Evolutionary conservation across 1,140 invertebrate genomes (phyloP).

Genomic region (Brachionus asplanchnoidis): DNA sequence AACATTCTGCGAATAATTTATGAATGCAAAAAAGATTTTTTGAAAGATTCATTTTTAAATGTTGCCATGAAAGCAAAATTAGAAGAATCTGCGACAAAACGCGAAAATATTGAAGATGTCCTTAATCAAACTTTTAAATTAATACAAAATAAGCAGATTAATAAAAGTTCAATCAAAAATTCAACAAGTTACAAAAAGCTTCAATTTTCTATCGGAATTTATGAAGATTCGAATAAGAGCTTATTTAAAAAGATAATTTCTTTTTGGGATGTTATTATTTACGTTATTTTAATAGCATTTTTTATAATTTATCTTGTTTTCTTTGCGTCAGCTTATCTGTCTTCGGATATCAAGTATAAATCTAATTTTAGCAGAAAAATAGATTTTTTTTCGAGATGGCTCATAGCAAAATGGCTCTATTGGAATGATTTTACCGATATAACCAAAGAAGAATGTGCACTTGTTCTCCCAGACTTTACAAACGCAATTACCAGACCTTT

Average conservation of each 20-base stretch:
- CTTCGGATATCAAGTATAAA: neutral
- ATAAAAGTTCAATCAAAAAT: neutral
- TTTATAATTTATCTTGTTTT: neutral
- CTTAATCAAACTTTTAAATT: neutral
- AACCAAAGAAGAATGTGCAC: constrained; percentile 47
- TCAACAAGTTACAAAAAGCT: neutral
- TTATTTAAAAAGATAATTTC: neutral
- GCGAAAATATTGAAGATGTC: neutral
- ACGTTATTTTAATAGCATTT: neutral
- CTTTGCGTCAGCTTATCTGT: neutral
- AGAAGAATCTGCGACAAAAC: neutral
- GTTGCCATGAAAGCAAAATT: neutral
- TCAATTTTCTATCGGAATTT: neutral
- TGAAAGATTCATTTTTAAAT: neutral
- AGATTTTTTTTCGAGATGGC: neutral
- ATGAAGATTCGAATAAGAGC: neutral
- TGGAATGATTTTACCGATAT: constrained; percentile 22
- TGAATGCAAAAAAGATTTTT: neutral
- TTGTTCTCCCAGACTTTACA: constrained; percentile 62
- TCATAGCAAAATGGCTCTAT: constrained; percentile 14
- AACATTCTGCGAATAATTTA: neutral
- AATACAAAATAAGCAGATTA: neutral
- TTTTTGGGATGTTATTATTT: neutral
- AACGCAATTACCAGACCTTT: constrained; percentile 67
- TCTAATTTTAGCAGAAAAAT: constrained; percentile 1